Conservation (phyloP, 2,888 invertebrate species). For the Cantharis nigra region DNA sequence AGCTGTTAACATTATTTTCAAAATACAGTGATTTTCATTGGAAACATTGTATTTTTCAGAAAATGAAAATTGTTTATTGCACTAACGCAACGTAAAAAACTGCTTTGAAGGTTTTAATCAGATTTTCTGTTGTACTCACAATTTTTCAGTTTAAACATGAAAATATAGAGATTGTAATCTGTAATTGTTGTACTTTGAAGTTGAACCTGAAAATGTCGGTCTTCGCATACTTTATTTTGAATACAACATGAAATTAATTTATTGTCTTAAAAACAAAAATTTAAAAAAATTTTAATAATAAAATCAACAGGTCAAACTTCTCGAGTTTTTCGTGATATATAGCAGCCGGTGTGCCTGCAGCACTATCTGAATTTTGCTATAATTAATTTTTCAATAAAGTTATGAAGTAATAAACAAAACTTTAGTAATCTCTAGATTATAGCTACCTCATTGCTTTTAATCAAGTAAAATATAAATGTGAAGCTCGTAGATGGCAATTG, state of each 20-base stretch:
- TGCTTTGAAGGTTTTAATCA: neutral
- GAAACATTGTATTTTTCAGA: neutral
- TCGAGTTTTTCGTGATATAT: neutral
- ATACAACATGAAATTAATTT: neutral
- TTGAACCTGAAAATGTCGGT: neutral
- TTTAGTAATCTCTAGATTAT: constrained; percentile 9
- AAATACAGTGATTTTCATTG: neutral
- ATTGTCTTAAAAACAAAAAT: too few relatives aligned
- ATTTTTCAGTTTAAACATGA: neutral
- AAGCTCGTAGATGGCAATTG: constrained; percentile 16
- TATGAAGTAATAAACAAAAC: constrained; percentile 1
- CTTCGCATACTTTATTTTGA: neutral
- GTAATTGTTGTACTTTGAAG: neutral
- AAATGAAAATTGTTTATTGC: neutral
- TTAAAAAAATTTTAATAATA: neutral
- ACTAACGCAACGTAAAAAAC: neutral
- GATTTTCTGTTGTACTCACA: neutral
- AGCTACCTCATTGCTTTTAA: constrained; percentile 15
- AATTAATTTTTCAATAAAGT: neutral
- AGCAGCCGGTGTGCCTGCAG: neutral
- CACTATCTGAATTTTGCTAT: neutral
- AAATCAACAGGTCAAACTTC: neutral
- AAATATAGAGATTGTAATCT: neutral
- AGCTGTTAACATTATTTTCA: neutral
- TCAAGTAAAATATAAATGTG: constrained; percentile 18